Base-by-base conservation (phyloP, 2,113 vertebrate genomes). In the Oncorhynchus nerka region DNA sequence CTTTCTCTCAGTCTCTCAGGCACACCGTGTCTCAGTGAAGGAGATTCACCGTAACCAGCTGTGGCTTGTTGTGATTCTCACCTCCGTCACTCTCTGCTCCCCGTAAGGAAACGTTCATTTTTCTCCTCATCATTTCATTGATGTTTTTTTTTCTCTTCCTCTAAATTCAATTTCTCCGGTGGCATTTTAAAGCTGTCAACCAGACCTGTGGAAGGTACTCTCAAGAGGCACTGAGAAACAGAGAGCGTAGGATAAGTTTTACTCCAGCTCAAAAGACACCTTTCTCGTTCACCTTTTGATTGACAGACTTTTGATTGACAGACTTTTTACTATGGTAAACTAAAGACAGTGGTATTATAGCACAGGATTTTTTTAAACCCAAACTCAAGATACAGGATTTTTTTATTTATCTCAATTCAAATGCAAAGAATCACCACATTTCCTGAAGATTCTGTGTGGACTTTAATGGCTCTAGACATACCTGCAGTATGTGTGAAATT, bases 11-110 rank as follows among this genome's bases (percentile, higher is more conserved):
- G 51, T 78, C 71, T 15, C n/a, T 26, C 71, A 16, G 61, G 16
- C 48, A 66, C 68, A 51, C 79, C 65, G 48, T 82, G 77, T 81
- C 79, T 79, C 79, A 74, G 81, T 68, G 71, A 89, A 79, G 85
- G 80, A 74, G 75, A 75, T 78, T 83, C 82, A 85, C 79, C 61
- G 81, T 87, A 86, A 88, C 75, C 83, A 82, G 88, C 86, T 83
- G 87, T 81, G 88, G 79, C 82, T 81, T 73, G 72, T 69, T n/a
- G 80, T 87, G 78, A 75, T 86, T 55, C 78, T 73, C 73, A 74
- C 73, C 49, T 68, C 74, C 51, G 12, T 19, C 51, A 55, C 55
- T 71, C 65, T 74, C 66, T 73, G 16, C 24, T 51, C 55, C 68
- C 45, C 22, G 55, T 30, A 64, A 28, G 39, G 39, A 26, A 55